These are phyloP conservation scores for Osmerus mordax DNA, from an alignment of 2,113 vertebrate species.

Conservation along the genomic window DNA sequence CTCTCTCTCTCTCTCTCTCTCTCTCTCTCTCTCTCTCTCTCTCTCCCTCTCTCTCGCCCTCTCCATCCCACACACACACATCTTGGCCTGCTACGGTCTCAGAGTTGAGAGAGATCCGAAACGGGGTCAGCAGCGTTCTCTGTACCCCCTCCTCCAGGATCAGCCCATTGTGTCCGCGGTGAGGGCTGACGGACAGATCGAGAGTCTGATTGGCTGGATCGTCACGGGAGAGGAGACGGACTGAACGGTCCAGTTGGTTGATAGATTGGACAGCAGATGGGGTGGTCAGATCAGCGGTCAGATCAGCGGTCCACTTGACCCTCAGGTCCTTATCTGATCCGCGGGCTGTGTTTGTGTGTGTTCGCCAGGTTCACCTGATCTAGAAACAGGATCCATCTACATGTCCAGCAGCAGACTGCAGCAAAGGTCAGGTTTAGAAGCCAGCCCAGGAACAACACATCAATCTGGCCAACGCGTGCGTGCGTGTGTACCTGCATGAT, in stretches of 20 bases:
- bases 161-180: too few species aligned
- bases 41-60: too few species aligned
- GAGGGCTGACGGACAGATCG: neutral
- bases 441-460: constrained; percentile 40
- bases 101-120: too few species aligned
- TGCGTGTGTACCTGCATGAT: neutral
- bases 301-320: constrained; percentile 54
- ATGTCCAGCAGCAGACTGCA: constrained; percentile 51
- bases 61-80: too few species aligned
- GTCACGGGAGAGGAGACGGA: too few species aligned
- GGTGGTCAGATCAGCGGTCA: constrained; percentile 36
- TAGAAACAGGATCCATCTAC: constrained; percentile 63
- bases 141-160: too few species aligned
- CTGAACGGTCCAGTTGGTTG: constrained; percentile 29
- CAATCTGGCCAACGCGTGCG: neutral
- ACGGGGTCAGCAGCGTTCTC: too few species aligned
- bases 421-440: constrained; percentile 53
- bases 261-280: constrained; percentile 38
- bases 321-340: constrained; percentile 58
- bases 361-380: constrained; percentile 57
- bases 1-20: too few species aligned
- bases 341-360: neutral
- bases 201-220: constrained; percentile 23
- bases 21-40: too few species aligned
- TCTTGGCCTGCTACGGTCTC: too few species aligned